Conservation (phyloP, 2,797 vertebrate species). For the Philypnodon macrostomus region DNA sequence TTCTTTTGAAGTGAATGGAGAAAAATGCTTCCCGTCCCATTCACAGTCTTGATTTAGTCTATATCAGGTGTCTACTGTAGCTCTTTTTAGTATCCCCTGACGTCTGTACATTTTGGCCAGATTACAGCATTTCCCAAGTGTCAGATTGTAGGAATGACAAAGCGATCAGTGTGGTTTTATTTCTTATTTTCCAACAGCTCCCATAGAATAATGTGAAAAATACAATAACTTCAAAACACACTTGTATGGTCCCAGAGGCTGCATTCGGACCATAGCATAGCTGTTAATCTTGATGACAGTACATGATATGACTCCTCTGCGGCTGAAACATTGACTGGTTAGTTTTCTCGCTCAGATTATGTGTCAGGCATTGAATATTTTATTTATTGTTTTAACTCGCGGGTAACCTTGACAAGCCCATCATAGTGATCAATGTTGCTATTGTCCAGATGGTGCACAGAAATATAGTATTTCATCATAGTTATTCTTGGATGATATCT, state of each 20-base stretch:
- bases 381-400: constrained; percentile 35
- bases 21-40: constrained; percentile 20
- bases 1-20: constrained; percentile 21
- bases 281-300: constrained; percentile 65
- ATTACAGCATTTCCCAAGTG: constrained; percentile 31
- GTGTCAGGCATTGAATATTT: constrained; percentile 39
- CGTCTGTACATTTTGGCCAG: constrained; percentile 29
- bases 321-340: constrained; percentile 42
- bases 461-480: neutral
- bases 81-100: constrained; percentile 25
- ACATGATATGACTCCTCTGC: constrained; percentile 45
- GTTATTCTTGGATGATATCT: neutral
- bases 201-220: constrained; percentile 43
- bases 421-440: constrained; percentile 1
- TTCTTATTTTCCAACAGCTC: constrained; percentile 44
- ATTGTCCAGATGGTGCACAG: neutral
- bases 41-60: constrained; percentile 46
- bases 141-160: constrained; percentile 53
- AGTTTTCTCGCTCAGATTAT: constrained; percentile 21
- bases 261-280: constrained; percentile 37
- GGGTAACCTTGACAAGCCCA: constrained; percentile 28
- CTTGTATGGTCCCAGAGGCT: constrained; percentile 49
- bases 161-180: constrained; percentile 41
- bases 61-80: constrained; percentile 5
- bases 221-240: constrained; percentile 46